phyloP scores from a whole-genome alignment of 2,797 vertebrate species.

The Melanotaenia boesemani region DNA sequence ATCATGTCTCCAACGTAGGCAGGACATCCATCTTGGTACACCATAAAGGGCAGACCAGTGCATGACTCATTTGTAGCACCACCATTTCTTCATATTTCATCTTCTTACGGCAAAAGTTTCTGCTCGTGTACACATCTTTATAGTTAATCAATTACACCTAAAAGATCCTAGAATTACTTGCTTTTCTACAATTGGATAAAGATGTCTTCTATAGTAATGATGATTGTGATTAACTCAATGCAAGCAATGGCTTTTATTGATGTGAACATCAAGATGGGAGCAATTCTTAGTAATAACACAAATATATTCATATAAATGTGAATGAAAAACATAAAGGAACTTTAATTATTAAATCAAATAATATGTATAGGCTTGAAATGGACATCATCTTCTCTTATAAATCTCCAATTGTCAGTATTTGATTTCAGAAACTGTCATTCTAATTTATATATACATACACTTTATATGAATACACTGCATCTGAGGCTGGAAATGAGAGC shows the following conservation, averaged over 20 bases:
- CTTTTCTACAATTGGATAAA: not conserved
- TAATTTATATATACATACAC: not conserved
- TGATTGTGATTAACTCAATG: not conserved
- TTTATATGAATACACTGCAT: not conserved
- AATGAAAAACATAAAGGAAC: no score
- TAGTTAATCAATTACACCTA: not conserved
- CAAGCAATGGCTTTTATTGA: not conserved
- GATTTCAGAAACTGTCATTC: not conserved
- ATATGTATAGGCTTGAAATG: no score
- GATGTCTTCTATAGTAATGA: not conserved
- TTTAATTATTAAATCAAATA: slow-evolving; percentile 2
- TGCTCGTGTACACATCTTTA: not conserved
- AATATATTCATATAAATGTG: not conserved
- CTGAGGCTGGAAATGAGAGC: not conserved
- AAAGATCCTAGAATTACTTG: not conserved
- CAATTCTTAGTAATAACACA: not conserved
- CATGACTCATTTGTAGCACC: slow-evolving; percentile 23
- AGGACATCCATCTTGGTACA: slow-evolving; percentile 47
- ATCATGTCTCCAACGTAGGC: slow-evolving; percentile 31
- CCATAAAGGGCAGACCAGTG: slow-evolving; percentile 6
- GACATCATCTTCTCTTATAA: not conserved
- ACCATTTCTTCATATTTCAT: slow-evolving; percentile 21
- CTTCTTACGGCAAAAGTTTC: not conserved
- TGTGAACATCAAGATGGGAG: not conserved
- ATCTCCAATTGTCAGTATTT: not conserved